Base-by-base conservation (phyloP, 2,888 invertebrate species). In the Mystacides longicornis region DNA sequence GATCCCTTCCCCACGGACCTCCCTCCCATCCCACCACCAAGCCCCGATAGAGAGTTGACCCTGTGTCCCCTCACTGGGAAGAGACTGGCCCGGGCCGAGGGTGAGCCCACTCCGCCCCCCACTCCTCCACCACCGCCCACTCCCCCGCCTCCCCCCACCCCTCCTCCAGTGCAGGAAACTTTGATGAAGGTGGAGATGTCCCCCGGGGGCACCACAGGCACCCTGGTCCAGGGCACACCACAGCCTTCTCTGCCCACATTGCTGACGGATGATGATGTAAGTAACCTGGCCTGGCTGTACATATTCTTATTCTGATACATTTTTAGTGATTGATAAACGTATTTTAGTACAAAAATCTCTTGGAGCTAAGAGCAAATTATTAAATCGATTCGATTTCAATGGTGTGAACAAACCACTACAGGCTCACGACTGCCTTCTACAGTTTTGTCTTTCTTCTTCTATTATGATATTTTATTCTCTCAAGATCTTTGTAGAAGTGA, bases 1-100 rank as follows among this genome's bases (percentile, higher is more conserved):
- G 83, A 85, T 66, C 78, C 79, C 63, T 83, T 83, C 73, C 82
- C 82, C 19, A 67, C 68, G 11, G 77, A 77, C 53, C 65, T 75
- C 52, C 67, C 61, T 42, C 71, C 78, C 11, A 64, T 78, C 58
- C 79, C 79, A 58, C 68, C 81, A 45, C 71, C 81, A 14, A 82
- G 82, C 66, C 87, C 86, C 19, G 81, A 82, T 9, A 77, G 82
- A 56, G 82, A 82, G 53, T 81, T 87, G 53, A 84, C 86, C 47
- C 73, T 91, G 61, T 89, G 89, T 65, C 86, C 86, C 1, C 70
- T 81, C 16, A 85, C 85, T 1, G 85, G 62, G 14, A 59, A 59
- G 55, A 67, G 77, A 1, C 68, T 77, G 57, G 80, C 81, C 61
- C 78, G 81, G 63, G 81, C 83, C 1, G 85, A 83, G 71, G 80